A percentile compares a stretch with the other conserved stretches of the same genome.
Conservation (phyloP, 2,113 vertebrate genomes). For the Smithornis capensis region DNA sequence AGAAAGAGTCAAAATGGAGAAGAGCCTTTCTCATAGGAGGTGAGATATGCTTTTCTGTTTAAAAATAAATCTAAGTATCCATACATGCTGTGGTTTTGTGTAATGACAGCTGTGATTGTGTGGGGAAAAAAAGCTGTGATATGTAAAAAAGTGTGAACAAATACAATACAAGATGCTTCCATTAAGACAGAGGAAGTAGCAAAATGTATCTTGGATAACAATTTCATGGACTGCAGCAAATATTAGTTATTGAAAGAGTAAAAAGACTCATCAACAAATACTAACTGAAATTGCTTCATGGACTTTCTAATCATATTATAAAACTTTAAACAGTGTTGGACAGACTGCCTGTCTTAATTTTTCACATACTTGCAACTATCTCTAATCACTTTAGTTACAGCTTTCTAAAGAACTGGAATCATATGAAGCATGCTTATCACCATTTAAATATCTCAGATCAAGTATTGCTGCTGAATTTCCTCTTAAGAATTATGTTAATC, state of each 20-base stretch:
- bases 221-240: not conserved
- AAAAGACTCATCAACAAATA: not conserved
- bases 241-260: not conserved
- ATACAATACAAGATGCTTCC: not conserved
- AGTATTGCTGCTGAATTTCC: not conserved
- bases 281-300: not conserved
- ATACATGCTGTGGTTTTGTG: not conserved
- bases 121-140: not conserved
- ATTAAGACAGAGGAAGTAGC: not conserved
- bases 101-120: not conserved
- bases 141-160: not conserved
- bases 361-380: not conserved
- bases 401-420: not conserved
- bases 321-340: not conserved
- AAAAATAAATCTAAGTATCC: not conserved
- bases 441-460: not conserved
- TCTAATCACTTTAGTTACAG: not conserved
- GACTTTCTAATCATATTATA: not conserved
- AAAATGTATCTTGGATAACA: not conserved
- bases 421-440: not conserved
- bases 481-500: slow-evolving; percentile 18
- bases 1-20: not conserved
- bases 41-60: not conserved
- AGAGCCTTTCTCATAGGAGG: not conserved
- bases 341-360: not conserved